phyloP scores from a whole-genome alignment of 2,113 vertebrate species.

The Chiloscyllium plagiosum region DNA sequence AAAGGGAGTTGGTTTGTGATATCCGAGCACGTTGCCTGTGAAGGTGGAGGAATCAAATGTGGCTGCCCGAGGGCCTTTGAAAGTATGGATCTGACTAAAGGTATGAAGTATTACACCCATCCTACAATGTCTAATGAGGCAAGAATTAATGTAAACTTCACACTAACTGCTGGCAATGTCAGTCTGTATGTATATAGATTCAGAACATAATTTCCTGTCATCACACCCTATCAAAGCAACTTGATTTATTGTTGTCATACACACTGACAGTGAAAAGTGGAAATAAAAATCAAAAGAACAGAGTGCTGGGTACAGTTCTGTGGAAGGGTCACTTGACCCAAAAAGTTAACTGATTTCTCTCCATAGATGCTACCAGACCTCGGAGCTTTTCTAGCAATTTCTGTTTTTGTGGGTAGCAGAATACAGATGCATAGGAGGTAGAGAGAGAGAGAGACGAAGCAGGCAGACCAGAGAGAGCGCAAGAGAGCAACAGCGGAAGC shows the following conservation, averaged over 20 bases:
- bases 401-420: too few species aligned
- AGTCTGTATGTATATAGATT: background rate
- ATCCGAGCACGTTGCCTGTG: background rate
- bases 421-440: too few species aligned
- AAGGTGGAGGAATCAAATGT: background rate
- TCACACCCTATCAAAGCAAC: background rate
- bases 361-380: too few species aligned
- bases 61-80: background rate
- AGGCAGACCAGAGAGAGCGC: too few species aligned
- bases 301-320: too few species aligned
- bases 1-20: background rate
- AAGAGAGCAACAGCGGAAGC: too few species aligned
- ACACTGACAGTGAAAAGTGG: too few species aligned
- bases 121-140: background rate
- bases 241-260: background rate
- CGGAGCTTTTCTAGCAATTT: too few species aligned
- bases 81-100: background rate
- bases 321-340: too few species aligned
- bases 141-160: background rate
- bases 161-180: background rate
- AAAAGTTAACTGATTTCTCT: too few species aligned
- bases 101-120: background rate
- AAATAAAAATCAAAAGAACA: too few species aligned
- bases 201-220: background rate
- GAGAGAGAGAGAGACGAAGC: too few species aligned